Percentiles rank a stretch among this genome's conserved stretches.
phyloP scores from a whole-genome alignment of 1,140 invertebrate species.

The Antheraea pernyi region DNA sequence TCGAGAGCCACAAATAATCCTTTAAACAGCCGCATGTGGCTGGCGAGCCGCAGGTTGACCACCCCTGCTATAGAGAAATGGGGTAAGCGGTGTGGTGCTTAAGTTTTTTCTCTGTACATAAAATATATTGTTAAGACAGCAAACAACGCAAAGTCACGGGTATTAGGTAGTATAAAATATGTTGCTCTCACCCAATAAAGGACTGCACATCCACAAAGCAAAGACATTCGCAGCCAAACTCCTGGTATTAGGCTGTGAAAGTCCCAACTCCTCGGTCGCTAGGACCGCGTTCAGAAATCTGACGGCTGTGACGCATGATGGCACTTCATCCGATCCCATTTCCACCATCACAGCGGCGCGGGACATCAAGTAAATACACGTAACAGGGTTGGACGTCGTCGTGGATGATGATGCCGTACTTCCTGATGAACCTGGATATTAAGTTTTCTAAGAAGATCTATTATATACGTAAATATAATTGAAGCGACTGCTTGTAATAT shows the following conservation, averaged over 20 bases:
- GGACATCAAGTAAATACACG: slow-evolving; percentile 84
- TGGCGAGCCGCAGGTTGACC: too few relatives aligned
- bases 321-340: slow-evolving; percentile 81
- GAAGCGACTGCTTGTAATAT: too few relatives aligned
- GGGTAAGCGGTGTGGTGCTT: too few relatives aligned
- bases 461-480: too few relatives aligned
- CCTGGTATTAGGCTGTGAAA: slow-evolving; percentile 77
- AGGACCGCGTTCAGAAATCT: slow-evolving; percentile 81
- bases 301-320: slow-evolving; percentile 79
- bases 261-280: slow-evolving; percentile 82
- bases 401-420: slow-evolving; percentile 66
- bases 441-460: background rate
- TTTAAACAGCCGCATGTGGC: too few relatives aligned
- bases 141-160: too few relatives aligned
- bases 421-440: slow-evolving; percentile 54
- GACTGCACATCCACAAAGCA: slow-evolving; percentile 84
- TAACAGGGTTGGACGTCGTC: slow-evolving; percentile 60
- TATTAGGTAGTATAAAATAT: background rate
- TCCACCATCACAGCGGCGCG: slow-evolving; percentile 84
- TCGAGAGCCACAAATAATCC: too few relatives aligned
- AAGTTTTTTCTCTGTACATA: too few relatives aligned
- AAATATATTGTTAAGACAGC: too few relatives aligned
- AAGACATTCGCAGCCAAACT: slow-evolving; percentile 82
- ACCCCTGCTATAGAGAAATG: too few relatives aligned
- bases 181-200: slow-evolving; percentile 75